A percentile compares a stretch with the other conserved stretches of the same genome.
Conservation (phyloP, 2,888 invertebrate genomes). For the Acheta domesticus region DNA sequence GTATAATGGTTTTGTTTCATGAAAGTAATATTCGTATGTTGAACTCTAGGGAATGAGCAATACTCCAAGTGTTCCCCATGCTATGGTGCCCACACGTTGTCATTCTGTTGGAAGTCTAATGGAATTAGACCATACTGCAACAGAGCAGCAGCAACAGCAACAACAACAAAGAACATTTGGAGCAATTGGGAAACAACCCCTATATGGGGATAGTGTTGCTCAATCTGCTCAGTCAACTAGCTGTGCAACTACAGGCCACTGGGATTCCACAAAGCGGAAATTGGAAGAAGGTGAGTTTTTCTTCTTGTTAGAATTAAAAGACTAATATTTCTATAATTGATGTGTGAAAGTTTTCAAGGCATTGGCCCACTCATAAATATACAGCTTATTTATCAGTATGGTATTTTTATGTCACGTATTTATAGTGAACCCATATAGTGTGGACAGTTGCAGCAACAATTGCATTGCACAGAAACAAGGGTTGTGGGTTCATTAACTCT, state of each 20-base stretch:
- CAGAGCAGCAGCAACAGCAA: slow-evolving; percentile 1
- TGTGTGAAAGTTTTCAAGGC: no score
- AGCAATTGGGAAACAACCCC: background rate
- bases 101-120: slow-evolving; percentile 72
- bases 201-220: background rate
- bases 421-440: no score
- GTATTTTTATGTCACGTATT: no score
- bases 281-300: slow-evolving; percentile 51
- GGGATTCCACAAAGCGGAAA: slow-evolving; percentile 66
- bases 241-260: background rate
- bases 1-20: no score
- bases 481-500: no score
- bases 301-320: background rate
- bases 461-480: no score
- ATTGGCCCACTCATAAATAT: no score
- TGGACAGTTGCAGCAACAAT: no score
- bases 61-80: slow-evolving; percentile 34
- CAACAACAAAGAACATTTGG: background rate
- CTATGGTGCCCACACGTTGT: slow-evolving; percentile 50
- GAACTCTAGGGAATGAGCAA: background rate
- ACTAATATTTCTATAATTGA: no score
- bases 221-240: background rate
- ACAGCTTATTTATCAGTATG: no score
- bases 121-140: slow-evolving; percentile 55
- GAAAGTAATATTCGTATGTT: background rate